These are phyloP conservation scores for Poecilia gillii DNA, from an alignment of 2,797 vertebrate species.

Conservation along the genomic window DNA sequence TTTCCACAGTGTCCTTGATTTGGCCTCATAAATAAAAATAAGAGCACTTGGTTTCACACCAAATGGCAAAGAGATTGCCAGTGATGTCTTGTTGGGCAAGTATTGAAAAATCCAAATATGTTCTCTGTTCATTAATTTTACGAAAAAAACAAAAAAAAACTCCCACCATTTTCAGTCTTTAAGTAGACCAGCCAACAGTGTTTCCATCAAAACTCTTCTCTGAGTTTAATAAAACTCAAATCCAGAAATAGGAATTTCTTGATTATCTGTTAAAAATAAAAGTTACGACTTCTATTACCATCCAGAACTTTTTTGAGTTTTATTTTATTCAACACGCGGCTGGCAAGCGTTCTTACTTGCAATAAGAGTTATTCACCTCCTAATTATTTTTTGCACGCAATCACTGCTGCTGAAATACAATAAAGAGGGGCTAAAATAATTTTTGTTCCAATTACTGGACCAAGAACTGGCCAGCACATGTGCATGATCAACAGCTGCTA, in stretches of 20 bases:
- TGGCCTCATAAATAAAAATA: slow-evolving; percentile 12
- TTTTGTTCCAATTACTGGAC: not conserved
- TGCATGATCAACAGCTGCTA: not conserved
- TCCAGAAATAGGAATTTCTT: not conserved
- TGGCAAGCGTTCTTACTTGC: not conserved
- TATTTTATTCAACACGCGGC: not conserved
- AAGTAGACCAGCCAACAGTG: not conserved
- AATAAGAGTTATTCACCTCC: not conserved
- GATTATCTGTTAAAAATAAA: not conserved
- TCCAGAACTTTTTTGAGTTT: not conserved
- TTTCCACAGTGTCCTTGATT: slow-evolving; percentile 4
- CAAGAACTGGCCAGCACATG: not conserved
- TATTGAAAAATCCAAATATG: not conserved
- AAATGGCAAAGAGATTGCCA: not conserved
- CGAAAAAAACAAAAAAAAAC: not conserved
- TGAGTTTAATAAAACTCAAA: not conserved
- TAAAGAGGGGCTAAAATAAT: not conserved
- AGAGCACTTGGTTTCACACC: not conserved
- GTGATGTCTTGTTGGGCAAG: not conserved
- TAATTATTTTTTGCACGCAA: not conserved
- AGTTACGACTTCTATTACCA: not conserved
- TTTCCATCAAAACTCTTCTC: not conserved
- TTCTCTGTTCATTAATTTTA: not conserved
- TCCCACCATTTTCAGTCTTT: not conserved
- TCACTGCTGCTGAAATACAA: not conserved